phyloP scores from a whole-genome alignment of 1,140 invertebrate species.

The Cyclargus thomasi region DNA sequence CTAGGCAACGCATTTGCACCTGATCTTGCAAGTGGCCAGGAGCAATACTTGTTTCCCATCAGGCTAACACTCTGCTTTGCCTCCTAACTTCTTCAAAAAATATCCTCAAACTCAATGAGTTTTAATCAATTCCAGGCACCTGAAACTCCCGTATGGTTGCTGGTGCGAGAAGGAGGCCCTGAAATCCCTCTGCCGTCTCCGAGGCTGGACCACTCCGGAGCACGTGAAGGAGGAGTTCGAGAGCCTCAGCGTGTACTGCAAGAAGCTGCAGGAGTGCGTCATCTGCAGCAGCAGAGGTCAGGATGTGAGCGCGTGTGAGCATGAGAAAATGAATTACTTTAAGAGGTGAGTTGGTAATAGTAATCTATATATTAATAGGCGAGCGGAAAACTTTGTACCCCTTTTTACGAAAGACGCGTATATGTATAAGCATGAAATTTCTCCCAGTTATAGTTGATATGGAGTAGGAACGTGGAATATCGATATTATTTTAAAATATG shows the following conservation, averaged over 20 bases:
- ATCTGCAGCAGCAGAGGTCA: conserved; percentile 42
- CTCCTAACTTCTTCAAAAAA: no score
- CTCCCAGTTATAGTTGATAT: no score
- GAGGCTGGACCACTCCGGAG: conserved; percentile 71
- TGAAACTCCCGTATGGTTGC: conserved; percentile 81
- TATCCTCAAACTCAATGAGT: no score
- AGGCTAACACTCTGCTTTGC: background rate
- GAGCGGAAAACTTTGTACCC: background rate
- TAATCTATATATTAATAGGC: no score
- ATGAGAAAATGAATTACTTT: conserved; percentile 48
- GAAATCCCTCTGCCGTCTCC: conserved; percentile 68
- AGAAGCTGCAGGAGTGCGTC: conserved; percentile 48
- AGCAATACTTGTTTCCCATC: no score
- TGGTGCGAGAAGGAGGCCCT: conserved; percentile 72
- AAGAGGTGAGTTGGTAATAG: conserved; percentile 35
- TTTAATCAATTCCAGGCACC: conserved; percentile 66
- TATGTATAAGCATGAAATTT: no score
- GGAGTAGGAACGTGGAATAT: no score
- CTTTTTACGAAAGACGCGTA: no score
- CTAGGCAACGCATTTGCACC: no score
- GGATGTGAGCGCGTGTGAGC: conserved; percentile 42
- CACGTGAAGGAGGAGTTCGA: conserved; percentile 70
- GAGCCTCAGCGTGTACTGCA: conserved; percentile 51
- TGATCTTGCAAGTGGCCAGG: no score
- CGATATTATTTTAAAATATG: no score